Percentiles rank a stretch among this genome's conserved stretches.
These are phyloP conservation scores for Mamestra configurata DNA, from an alignment of 1,140 invertebrate genomes.

Conservation along the genomic window DNA sequence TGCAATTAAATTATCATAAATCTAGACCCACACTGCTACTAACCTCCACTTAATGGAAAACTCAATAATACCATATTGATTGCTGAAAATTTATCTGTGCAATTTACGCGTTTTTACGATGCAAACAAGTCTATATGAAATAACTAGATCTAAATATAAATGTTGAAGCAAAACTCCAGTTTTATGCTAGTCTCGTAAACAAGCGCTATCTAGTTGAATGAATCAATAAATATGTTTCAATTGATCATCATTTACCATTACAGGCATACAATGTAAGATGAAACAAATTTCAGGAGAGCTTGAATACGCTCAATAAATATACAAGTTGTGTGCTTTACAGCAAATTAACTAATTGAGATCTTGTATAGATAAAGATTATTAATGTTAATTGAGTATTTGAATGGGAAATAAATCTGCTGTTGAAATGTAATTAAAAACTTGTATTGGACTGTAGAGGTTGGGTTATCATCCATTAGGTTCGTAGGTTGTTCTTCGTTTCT, in stretches of 20 bases:
- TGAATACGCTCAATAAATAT: background rate
- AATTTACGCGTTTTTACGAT: background rate
- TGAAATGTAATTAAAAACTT: slow-evolving; percentile 3
- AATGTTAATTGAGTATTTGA: background rate
- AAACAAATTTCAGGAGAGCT: background rate
- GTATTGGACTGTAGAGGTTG: background rate
- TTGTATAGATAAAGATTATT: background rate
- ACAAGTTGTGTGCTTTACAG: background rate
- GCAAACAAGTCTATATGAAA: background rate
- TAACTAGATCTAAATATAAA: background rate
- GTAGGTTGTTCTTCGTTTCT: background rate
- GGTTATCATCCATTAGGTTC: too few relatives aligned
- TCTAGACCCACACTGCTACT: too few relatives aligned
- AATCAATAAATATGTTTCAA: slow-evolving; percentile 34
- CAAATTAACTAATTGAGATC: background rate
- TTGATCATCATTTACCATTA: slow-evolving; percentile 4
- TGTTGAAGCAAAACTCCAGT: background rate
- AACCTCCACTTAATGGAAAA: background rate
- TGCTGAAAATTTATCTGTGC: background rate
- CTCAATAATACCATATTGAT: background rate
- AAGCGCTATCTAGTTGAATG: slow-evolving; percentile 1
- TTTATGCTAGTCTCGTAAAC: background rate
- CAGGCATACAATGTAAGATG: slow-evolving; percentile 20
- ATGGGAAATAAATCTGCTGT: background rate
- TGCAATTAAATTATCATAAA: too few relatives aligned